Evolutionary conservation across 2,888 invertebrate species (phyloP), one percentile per base, ranked within the genome.

Genomic region (Notodromas monacha): DNA sequence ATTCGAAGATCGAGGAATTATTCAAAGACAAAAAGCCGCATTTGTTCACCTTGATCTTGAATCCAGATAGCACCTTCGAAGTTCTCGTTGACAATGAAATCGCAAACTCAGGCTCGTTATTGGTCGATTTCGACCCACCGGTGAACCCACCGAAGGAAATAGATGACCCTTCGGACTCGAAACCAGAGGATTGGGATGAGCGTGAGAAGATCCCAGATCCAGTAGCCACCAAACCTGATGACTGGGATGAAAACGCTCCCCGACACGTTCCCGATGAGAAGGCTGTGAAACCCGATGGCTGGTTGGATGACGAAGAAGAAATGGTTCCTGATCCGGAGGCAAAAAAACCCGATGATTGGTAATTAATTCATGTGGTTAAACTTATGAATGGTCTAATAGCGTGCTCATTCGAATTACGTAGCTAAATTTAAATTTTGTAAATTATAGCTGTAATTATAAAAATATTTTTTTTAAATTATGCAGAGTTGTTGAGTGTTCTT

Each of bases 171-270:
- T 51, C 62, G 26, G 89, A 63, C 41, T 47, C 44, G 33, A 63
- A 62, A 46, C 96, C 96, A 0, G 63, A 60, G 1, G 72, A 84
- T 44, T 96, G 96, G 96, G 96, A 96, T 49, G 92, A 92, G 42
- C 61, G 79, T 40, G 69, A 70, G 47, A 72, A 68, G 60, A 79
- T 89, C 37, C 64, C 74, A 1, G 84, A 89, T 49, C 69, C 74
- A 2, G 60, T 65, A 30, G 74, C 86, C 0, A 54, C 55, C 0
- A 92, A 92, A 46, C 92, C 92, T 0, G 74, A 68, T 0, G 86
- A 92, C 47, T 96, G 92, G 89, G 79, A 89, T 48, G 92, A 96
- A 47, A 63, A 64, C 43, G 77, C 74, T 13, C 86, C 89, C 0
- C 68, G 72, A 32, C 70, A 73, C 49, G 72, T 96, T 34, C 58